Conservation (phyloP, 2,797 vertebrate genomes). For the Bovichtus diacanthus region DNA sequence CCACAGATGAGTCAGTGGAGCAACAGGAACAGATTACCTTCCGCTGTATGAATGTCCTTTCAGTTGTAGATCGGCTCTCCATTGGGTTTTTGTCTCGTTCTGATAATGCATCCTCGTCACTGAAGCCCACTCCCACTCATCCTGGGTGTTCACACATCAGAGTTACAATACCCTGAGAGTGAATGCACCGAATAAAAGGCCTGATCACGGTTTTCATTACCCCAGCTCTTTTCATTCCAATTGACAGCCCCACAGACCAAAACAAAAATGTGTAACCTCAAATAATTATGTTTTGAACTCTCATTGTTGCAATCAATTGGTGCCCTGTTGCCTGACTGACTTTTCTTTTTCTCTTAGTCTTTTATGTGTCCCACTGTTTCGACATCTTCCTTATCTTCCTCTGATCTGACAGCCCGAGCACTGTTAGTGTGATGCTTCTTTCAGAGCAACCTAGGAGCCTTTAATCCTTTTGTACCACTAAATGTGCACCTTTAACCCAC, state of each 20-base stretch:
- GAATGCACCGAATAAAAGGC: conserved; percentile 44
- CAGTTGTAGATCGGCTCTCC: conserved; percentile 44
- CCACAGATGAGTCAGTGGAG: conserved; percentile 23
- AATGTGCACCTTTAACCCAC: conserved; percentile 39
- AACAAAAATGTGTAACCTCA: conserved; percentile 81
- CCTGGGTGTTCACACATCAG: conserved; percentile 58
- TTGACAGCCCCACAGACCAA: conserved; percentile 64
- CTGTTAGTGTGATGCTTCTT: conserved; percentile 15
- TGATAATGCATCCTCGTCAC: conserved; percentile 51
- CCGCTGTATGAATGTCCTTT: conserved; percentile 36
- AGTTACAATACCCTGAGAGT: conserved; percentile 44
- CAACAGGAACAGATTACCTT: conserved; percentile 53
- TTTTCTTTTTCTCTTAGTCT: conserved; percentile 49
- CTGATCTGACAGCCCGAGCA: conserved; percentile 44
- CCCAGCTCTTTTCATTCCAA: conserved; percentile 72
- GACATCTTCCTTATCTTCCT: conserved; percentile 49
- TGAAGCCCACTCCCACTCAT: conserved; percentile 44
- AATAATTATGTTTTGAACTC: conserved; percentile 82
- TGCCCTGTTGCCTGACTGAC: conserved; percentile 57
- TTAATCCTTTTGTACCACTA: conserved; percentile 2
- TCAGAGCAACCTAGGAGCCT: conserved; percentile 10
- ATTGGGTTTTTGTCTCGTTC: conserved; percentile 48
- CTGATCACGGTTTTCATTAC: conserved; percentile 60
- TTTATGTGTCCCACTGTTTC: conserved; percentile 53
- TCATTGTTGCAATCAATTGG: conserved; percentile 66